These are phyloP conservation scores for Sakesphorus luctuosus DNA, from an alignment of 2,113 vertebrate species.

Conservation along the genomic window DNA sequence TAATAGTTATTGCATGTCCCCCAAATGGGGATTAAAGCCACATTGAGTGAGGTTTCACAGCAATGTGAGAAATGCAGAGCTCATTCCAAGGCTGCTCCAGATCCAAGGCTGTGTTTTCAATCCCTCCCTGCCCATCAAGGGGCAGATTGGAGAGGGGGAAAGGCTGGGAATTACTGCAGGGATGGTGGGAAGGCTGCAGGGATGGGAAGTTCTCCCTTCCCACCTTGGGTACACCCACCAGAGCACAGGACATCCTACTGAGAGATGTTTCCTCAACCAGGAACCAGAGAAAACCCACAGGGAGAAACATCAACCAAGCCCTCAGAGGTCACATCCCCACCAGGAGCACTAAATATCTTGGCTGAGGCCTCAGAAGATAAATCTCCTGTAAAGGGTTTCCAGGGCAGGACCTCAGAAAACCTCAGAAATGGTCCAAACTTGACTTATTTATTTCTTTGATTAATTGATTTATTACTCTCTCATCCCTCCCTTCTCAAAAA, in stretches of 20 bases:
- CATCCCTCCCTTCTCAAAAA: neutral
- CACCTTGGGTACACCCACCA: fast-evolving
- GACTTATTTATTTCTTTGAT: neutral
- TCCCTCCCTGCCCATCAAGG: neutral
- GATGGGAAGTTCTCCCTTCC: neutral
- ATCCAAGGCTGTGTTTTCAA: neutral
- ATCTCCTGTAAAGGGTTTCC: neutral
- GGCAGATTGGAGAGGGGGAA: neutral
- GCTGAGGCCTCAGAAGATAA: neutral
- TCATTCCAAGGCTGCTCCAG: neutral
- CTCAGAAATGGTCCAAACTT: neutral
- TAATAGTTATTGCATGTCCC: conserved; percentile 11
- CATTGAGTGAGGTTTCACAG: conserved; percentile 19
- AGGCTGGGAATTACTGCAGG: neutral
- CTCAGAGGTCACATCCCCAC: neutral
- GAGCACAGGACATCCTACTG: fast-evolving
- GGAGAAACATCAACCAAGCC: neutral
- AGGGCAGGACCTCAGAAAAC: neutral
- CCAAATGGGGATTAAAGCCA: conserved; percentile 20
- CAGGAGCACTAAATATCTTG: neutral
- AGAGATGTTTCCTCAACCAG: neutral
- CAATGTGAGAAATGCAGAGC: conserved; percentile 27
- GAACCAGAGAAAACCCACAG: neutral
- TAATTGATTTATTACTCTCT: neutral
- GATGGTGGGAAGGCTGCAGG: fast-evolving